A percentile compares a stretch with the other conserved stretches of the same genome.
Conservation (phyloP, 1,140 invertebrate species). For the Leptoteleia sp. region DNA sequence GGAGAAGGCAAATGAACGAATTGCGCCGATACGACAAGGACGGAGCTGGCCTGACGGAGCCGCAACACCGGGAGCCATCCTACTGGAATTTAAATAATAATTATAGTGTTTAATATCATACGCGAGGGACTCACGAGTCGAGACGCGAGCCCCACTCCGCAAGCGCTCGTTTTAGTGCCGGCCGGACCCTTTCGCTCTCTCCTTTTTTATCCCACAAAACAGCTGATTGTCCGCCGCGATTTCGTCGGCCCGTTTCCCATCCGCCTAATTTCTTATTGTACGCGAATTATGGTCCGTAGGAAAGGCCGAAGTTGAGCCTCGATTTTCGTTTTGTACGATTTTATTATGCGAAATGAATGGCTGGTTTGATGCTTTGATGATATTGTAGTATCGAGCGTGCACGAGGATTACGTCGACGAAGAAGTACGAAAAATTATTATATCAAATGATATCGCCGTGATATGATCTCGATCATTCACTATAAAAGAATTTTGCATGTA, state of each 20-base stretch:
- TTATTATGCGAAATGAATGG: no score
- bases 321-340: no score
- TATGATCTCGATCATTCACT: no score
- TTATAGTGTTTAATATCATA: conserved; percentile 82
- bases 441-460: no score
- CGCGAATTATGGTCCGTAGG: no score
- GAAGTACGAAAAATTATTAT: no score
- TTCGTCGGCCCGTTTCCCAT: conserved; percentile 15
- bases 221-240: conserved; percentile 37
- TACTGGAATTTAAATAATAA: conserved; percentile 82
- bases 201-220: conserved; percentile 21
- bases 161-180: conserved; percentile 29
- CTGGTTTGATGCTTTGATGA: no score
- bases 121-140: conserved; percentile 67
- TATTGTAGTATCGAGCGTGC: no score
- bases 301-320: no score
- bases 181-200: conserved; percentile 7
- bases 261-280: conserved; percentile 12
- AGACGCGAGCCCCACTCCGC: conserved; percentile 42
- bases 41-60: conserved; percentile 59
- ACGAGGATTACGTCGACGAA: no score
- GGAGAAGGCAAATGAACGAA: conserved; percentile 62
- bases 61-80: conserved; percentile 81
- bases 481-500: no score
- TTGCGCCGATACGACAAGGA: conserved; percentile 57